These are phyloP conservation scores for Cecropterus lyciades DNA, from an alignment of 1,140 invertebrate species.

Conservation along the genomic window DNA sequence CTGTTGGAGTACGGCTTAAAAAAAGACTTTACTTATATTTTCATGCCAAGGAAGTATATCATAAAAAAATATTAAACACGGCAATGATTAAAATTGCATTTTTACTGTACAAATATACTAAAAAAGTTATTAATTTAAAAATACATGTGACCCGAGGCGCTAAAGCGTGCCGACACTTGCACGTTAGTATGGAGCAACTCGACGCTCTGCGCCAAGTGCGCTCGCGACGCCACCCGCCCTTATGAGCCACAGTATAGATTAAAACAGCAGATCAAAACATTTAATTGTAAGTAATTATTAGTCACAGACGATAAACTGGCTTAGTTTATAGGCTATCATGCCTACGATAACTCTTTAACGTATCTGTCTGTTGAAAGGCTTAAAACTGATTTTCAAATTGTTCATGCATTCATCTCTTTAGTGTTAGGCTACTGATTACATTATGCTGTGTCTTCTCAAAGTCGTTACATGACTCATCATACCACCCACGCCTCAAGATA, in stretches of 20 bases:
- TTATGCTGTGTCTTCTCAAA: background rate
- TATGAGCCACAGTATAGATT: background rate
- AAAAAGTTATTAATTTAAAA: background rate
- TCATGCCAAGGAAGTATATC: no score
- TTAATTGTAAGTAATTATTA: background rate
- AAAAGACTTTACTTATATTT: no score
- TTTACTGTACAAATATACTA: no score
- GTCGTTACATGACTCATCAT: slow-evolving; percentile 23
- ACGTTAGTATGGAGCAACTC: background rate
- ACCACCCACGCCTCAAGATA: slow-evolving; percentile 24
- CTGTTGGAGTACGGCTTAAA: no score
- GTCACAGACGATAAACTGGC: background rate
- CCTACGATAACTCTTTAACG: background rate
- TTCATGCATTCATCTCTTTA: background rate
- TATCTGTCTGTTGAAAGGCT: background rate
- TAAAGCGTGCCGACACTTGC: background rate
- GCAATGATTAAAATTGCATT: no score
- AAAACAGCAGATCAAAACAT: background rate
- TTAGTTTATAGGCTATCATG: background rate
- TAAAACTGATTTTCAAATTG: no score
- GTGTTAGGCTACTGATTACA: background rate
- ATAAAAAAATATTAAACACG: no score
- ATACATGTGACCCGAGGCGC: background rate
- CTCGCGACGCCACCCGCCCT: background rate
- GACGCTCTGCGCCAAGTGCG: background rate